Percentiles rank a stretch among this genome's conserved stretches.
Conservation (phyloP, 2,888 invertebrate species). For the Harpalus rufipes region DNA sequence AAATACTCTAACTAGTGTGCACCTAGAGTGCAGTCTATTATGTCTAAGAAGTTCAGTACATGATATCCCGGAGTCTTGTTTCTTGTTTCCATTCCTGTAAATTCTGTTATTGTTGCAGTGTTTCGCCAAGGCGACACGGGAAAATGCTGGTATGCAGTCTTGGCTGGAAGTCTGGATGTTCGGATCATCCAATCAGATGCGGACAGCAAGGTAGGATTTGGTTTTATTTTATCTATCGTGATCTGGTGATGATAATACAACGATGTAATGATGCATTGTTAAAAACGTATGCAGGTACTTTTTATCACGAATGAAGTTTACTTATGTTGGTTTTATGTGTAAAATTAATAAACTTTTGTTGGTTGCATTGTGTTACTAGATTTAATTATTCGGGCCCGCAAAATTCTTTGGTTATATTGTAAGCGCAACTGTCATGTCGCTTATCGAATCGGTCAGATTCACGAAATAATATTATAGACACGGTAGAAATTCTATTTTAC, state of each 20-base stretch:
- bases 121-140: conserved; percentile 89
- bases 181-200: conserved; percentile 80
- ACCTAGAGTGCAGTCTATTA: not conserved
- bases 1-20: not conserved
- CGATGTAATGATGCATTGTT: too few relatives aligned
- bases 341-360: too few relatives aligned
- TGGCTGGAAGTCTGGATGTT: conserved; percentile 86
- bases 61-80: not conserved
- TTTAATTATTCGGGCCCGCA: too few relatives aligned
- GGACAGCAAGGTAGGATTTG: conserved; percentile 80
- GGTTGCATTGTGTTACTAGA: too few relatives aligned
- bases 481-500: too few relatives aligned
- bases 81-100: not conserved
- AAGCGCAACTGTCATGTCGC: too few relatives aligned
- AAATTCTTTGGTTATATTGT: too few relatives aligned
- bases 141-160: conserved; percentile 88
- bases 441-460: too few relatives aligned
- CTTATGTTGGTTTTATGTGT: too few relatives aligned
- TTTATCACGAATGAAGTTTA: too few relatives aligned
- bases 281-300: too few relatives aligned
- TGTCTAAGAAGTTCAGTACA: not conserved
- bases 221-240: not conserved
- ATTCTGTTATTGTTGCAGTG: conserved; percentile 78
- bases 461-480: too few relatives aligned
- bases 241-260: not conserved